These are phyloP conservation scores for Himalopsyche tibetana DNA, from an alignment of 2,888 invertebrate genomes.

Conservation along the genomic window DNA sequence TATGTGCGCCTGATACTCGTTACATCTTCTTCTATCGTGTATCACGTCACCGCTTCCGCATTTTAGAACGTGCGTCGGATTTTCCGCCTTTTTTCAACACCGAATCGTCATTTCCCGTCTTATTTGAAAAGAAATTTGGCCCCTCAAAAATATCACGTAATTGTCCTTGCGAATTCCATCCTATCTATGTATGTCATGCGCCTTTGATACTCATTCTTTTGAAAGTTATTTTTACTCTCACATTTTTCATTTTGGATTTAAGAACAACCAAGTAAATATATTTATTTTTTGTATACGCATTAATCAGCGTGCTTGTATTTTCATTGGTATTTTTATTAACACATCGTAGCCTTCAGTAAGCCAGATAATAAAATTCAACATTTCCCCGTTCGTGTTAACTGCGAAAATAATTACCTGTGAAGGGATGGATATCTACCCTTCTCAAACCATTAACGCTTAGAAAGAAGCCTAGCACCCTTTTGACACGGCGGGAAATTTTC, in stretches of 20 bases:
- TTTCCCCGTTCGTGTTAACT: constrained; percentile 5
- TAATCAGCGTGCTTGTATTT: not conserved
- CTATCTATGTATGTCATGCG: not conserved
- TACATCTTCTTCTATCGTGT: not conserved
- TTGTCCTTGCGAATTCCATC: constrained; percentile 6
- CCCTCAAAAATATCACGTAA: constrained; percentile 16
- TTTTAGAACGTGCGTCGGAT: constrained; percentile 22
- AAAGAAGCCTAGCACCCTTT: not conserved
- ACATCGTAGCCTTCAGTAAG: not conserved
- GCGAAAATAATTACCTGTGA: constrained; percentile 24
- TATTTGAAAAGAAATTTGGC: not conserved
- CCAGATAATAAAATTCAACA: constrained; percentile 15
- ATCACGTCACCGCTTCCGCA: constrained; percentile 9
- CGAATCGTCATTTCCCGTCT: constrained; percentile 13
- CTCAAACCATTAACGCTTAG: not conserved
- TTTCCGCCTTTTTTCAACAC: constrained; percentile 19
- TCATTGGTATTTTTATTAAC: not conserved
- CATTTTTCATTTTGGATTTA: no score
- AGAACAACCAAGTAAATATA: no score
- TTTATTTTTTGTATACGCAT: no score
- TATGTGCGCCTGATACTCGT: not conserved
- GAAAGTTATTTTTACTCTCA: not conserved
- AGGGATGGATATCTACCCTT: constrained; percentile 18
- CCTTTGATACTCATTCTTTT: constrained; percentile 20
- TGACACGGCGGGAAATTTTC: constrained; percentile 20